A percentile compares a stretch with the other conserved stretches of the same genome.
phyloP scores from a whole-genome alignment of 2,888 invertebrate genomes.

The Tupiocoris notatus region DNA sequence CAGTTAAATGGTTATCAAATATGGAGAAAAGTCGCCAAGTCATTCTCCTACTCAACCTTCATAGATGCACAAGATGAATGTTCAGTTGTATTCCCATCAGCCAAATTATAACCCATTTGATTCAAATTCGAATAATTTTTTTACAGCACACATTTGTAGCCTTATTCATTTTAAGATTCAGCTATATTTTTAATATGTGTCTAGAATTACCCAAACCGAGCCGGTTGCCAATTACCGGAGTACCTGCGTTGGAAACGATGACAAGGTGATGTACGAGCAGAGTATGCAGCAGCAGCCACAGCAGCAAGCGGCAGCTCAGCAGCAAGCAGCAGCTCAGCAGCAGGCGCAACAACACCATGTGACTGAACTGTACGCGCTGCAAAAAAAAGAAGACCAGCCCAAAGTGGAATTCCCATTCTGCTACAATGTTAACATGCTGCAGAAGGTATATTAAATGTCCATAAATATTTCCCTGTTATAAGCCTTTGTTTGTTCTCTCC shows the following conservation, averaged over 20 bases:
- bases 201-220: conserved; percentile 50
- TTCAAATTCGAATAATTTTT: too few species aligned
- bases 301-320: conserved; percentile 44
- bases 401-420: conserved; percentile 57
- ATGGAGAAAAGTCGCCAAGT: too few species aligned
- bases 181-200: conserved; percentile 22
- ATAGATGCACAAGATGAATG: too few species aligned
- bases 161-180: neutral
- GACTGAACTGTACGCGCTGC: conserved; percentile 49
- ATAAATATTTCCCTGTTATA: too few species aligned
- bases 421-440: conserved; percentile 58
- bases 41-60: too few species aligned
- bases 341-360: conserved; percentile 48
- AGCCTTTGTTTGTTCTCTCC: neutral
- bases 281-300: conserved; percentile 47
- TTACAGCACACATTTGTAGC: neutral
- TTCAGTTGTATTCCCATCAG: too few species aligned
- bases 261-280: conserved; percentile 50
- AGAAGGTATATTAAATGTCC: conserved; percentile 54
- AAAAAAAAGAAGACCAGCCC: conserved; percentile 50
- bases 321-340: conserved; percentile 46
- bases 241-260: conserved; percentile 45
- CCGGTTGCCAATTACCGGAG: conserved; percentile 41
- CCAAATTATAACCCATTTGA: too few species aligned
- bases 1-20: too few species aligned